A percentile compares a stretch with the other conserved stretches of the same genome.
phyloP scores from a whole-genome alignment of 1,140 invertebrate genomes.

The Drosophila bifasciata region DNA sequence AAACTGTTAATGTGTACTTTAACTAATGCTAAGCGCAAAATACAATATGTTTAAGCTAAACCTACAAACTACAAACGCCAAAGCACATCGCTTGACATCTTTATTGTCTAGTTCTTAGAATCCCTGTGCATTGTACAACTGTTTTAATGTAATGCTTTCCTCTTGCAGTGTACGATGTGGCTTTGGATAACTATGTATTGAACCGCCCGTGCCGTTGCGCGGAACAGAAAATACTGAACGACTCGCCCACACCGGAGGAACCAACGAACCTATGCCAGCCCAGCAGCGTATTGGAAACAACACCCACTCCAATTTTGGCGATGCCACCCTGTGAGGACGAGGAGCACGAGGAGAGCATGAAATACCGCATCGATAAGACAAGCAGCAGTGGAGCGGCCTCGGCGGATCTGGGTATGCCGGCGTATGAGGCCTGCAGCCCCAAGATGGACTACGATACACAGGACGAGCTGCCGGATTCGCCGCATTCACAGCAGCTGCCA shows the following conservation, averaged over 20 bases:
- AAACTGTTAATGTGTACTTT: slow-evolving; percentile 70
- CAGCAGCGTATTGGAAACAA: slow-evolving; percentile 44
- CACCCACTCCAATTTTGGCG: slow-evolving; percentile 38
- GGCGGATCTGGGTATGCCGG: slow-evolving; percentile 64
- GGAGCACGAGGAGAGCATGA: slow-evolving; percentile 62
- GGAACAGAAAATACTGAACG: slow-evolving; percentile 60
- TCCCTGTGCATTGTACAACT: not conserved
- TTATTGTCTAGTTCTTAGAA: slow-evolving; percentile 23
- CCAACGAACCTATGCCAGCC: slow-evolving; percentile 69
- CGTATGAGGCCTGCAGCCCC: slow-evolving; percentile 63
- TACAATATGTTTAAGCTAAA: slow-evolving; percentile 68
- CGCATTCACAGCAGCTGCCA: slow-evolving; percentile 60
- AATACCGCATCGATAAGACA: slow-evolving; percentile 65
- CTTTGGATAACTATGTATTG: slow-evolving; percentile 60
- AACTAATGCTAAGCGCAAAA: slow-evolving; percentile 73
- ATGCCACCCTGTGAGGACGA: slow-evolving; percentile 59
- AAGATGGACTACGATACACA: slow-evolving; percentile 76
- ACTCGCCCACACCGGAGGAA: slow-evolving; percentile 66
- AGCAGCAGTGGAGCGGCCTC: slow-evolving; percentile 66
- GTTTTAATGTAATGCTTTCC: not conserved
- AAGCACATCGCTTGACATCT: not conserved
- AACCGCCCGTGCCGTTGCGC: slow-evolving; percentile 68
- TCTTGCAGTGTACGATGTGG: slow-evolving; percentile 65
- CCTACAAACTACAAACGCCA: slow-evolving; percentile 2
- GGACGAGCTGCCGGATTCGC: slow-evolving; percentile 65